These are phyloP conservation scores for Drosophila pallidifrons DNA, from an alignment of 1,140 invertebrate genomes.

Conservation along the genomic window DNA sequence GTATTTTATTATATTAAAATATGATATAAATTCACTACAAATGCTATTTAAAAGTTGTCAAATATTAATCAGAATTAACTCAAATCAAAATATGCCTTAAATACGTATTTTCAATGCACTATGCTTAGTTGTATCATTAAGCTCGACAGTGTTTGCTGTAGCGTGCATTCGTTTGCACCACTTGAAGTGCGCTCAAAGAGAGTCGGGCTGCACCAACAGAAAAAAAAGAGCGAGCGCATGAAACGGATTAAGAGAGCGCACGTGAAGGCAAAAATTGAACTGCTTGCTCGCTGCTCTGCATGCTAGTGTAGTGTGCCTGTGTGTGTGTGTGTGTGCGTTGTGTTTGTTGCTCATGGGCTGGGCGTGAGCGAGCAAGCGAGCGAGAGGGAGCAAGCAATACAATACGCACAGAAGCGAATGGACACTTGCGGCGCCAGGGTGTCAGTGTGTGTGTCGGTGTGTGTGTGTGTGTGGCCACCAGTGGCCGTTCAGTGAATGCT, in stretches of 20 bases:
- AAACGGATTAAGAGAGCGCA: background rate
- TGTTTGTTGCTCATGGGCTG: slow-evolving; percentile 30
- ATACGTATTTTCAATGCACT: too few relatives aligned
- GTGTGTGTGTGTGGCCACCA: slow-evolving; percentile 39
- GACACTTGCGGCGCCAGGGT: slow-evolving; percentile 56
- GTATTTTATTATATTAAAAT: too few relatives aligned
- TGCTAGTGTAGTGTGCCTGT: background rate
- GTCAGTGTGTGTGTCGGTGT: slow-evolving; percentile 6
- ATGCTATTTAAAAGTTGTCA: too few relatives aligned
- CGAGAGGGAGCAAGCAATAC: slow-evolving; percentile 68
- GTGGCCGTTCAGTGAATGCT: slow-evolving; percentile 54
- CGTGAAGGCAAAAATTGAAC: slow-evolving; percentile 30
- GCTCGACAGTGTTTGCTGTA: too few relatives aligned
- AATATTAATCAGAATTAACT: too few relatives aligned
- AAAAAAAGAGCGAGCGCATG: slow-evolving; percentile 30
- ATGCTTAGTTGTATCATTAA: too few relatives aligned
- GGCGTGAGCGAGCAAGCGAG: slow-evolving; percentile 44
- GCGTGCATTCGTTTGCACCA: too few relatives aligned
- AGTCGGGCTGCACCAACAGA: background rate
- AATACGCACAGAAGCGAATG: slow-evolving; percentile 65
- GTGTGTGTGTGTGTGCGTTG: slow-evolving; percentile 24
- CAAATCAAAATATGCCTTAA: too few relatives aligned
- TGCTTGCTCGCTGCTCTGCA: slow-evolving; percentile 33
- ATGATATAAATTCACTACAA: too few relatives aligned
- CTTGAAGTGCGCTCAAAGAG: background rate